phyloP scores from a whole-genome alignment of 2,113 vertebrate species.

The Rana temporaria region DNA sequence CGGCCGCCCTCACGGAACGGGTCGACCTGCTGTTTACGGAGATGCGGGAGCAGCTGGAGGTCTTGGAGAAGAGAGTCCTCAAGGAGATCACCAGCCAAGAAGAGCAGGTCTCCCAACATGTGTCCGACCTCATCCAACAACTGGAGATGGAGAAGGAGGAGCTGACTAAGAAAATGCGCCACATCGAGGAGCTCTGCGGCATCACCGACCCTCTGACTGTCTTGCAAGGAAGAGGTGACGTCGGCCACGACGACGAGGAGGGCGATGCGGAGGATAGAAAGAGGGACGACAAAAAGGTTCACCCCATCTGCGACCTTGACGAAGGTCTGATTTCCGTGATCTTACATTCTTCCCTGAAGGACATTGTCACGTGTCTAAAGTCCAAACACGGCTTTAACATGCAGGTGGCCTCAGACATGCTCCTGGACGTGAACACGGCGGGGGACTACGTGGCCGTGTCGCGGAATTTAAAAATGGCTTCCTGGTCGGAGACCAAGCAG shows the following conservation, averaged over 20 bases:
- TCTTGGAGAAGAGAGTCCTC: slow-evolving; percentile 21
- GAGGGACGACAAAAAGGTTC: slow-evolving; percentile 14
- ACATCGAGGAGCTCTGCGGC: slow-evolving; percentile 38
- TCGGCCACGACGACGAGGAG: background rate
- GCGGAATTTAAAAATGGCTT: slow-evolving; percentile 14
- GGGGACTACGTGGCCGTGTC: slow-evolving; percentile 20
- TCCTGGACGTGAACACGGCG: slow-evolving; percentile 43
- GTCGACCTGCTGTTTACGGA: slow-evolving; percentile 27
- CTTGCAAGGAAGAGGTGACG: background rate
- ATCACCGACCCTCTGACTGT: slow-evolving; percentile 30
- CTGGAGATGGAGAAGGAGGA: slow-evolving; percentile 34
- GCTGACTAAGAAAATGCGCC: slow-evolving; percentile 25
- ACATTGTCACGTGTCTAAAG: slow-evolving; percentile 1
- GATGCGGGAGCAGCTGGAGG: slow-evolving; percentile 18
- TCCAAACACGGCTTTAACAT: slow-evolving; percentile 1
- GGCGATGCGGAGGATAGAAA: slow-evolving; percentile 11
- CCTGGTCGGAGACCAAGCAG: slow-evolving; percentile 8
- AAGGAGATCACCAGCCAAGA: slow-evolving; percentile 11
- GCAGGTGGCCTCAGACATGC: slow-evolving; percentile 19
- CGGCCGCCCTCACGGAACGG: background rate
- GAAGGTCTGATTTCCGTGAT: slow-evolving; percentile 32
- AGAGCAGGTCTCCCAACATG: slow-evolving; percentile 6
- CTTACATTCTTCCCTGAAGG: background rate
- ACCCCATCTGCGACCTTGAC: slow-evolving; percentile 30
- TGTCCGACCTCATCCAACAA: slow-evolving; percentile 29